A percentile compares a stretch with the other conserved stretches of the same genome.
These are phyloP conservation scores for Decapterus maruadsi DNA, from an alignment of 2,797 vertebrate genomes.

Conservation along the genomic window DNA sequence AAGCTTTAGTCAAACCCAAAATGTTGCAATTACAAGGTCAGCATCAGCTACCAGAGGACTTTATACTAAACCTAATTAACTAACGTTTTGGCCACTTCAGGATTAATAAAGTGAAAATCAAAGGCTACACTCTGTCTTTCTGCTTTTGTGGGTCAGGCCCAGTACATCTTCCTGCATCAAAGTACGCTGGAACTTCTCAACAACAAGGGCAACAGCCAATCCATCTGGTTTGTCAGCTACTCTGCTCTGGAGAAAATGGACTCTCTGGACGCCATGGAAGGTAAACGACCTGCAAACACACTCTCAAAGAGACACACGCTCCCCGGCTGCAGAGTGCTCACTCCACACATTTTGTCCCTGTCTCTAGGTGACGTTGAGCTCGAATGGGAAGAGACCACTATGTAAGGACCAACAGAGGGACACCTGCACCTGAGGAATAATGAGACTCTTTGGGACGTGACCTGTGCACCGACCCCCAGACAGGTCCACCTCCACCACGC, in stretches of 20 bases:
- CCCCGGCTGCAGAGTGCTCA: conserved; percentile 10
- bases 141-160: conserved; percentile 84
- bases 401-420: conserved; percentile 84
- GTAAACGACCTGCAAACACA: conserved; percentile 78
- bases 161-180: conserved; percentile 98
- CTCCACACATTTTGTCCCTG: conserved; percentile 9
- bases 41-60: neutral
- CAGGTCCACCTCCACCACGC: neutral
- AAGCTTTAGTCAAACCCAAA: neutral
- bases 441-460: conserved; percentile 20
- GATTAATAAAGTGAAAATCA: conserved; percentile 15
- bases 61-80: no score
- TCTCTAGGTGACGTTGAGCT: conserved; percentile 95
- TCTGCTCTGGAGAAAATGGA: conserved; percentile 99
- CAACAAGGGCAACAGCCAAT: conserved; percentile 93
- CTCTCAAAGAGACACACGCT: neutral
- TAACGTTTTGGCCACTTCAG: neutral
- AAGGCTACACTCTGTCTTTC: neutral
- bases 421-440: conserved; percentile 16
- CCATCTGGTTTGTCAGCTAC: conserved; percentile 97
- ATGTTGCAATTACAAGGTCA: conserved; percentile 4
- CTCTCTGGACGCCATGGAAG: conserved; percentile 98
- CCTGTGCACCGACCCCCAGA: conserved; percentile 34
- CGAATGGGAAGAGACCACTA: conserved; percentile 99
- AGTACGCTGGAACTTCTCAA: conserved; percentile 94